phyloP scores from a whole-genome alignment of 1,140 invertebrate species.

The Trichogramma pretiosum region DNA sequence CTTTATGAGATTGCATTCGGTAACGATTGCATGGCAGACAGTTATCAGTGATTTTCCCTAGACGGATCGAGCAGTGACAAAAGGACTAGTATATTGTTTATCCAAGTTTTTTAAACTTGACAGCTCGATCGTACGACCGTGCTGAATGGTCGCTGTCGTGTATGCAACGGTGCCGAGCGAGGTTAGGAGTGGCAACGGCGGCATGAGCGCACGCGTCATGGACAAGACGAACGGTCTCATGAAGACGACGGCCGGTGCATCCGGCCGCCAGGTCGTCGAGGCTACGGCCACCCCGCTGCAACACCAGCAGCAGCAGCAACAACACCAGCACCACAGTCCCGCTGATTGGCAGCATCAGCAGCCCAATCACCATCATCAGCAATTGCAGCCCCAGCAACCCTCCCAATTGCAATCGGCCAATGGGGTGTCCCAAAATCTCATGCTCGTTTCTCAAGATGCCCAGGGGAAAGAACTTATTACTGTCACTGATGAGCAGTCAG shows the following conservation, averaged over 20 bases:
- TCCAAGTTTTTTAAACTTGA: too few relatives aligned
- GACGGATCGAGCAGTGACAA: too few relatives aligned
- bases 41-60: too few relatives aligned
- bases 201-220: slow-evolving; percentile 17
- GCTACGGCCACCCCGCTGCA: slow-evolving; percentile 10
- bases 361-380: not conserved
- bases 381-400: not conserved
- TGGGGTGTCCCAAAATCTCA: slow-evolving; percentile 32
- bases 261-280: slow-evolving; percentile 11
- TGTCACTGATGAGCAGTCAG: slow-evolving; percentile 25
- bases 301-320: slow-evolving; percentile 5
- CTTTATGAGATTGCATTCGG: too few relatives aligned
- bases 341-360: not conserved
- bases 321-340: slow-evolving; percentile 2
- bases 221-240: slow-evolving; percentile 8
- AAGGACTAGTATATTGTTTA: too few relatives aligned
- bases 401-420: not conserved
- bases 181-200: not conserved
- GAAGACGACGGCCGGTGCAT: slow-evolving; percentile 10
- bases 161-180: not conserved
- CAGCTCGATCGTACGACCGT: not conserved
- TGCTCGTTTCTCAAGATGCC: slow-evolving; percentile 30
- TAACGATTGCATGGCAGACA: too few relatives aligned
- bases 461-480: slow-evolving; percentile 30
- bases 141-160: not conserved